Percentiles rank a stretch among this genome's conserved stretches.
Evolutionary conservation across 2,888 invertebrate species (phyloP).

Genomic region (Aricia artaxerxes): DNA sequence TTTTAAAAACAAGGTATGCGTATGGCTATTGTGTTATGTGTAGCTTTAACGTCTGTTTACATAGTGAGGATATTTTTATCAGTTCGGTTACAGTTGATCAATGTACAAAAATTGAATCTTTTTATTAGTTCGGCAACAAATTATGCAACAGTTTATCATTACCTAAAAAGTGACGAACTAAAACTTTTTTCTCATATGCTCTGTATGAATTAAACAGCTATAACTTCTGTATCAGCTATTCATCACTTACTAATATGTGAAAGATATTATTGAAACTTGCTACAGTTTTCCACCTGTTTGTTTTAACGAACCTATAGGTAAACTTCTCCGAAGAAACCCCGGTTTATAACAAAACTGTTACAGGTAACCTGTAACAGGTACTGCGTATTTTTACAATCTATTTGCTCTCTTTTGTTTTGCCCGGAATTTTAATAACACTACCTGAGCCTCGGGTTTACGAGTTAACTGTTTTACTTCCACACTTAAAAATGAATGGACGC

Average conservation of each 20-base stretch:
- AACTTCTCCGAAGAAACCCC: background rate
- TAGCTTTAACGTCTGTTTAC: no score
- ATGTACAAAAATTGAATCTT: no score
- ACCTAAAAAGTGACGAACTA: no score
- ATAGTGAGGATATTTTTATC: no score
- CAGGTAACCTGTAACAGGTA: background rate
- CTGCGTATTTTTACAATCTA: background rate
- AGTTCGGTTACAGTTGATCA: no score
- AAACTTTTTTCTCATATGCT: background rate
- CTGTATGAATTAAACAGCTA: background rate
- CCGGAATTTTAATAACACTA: constrained; percentile 6
- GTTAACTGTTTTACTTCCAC: constrained; percentile 18
- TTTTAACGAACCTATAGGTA: background rate
- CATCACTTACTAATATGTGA: background rate
- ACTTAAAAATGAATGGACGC: background rate
- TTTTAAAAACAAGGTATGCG: no score
- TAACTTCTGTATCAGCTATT: background rate
- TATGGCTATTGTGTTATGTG: no score
- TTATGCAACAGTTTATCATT: no score
- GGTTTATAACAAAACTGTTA: background rate
- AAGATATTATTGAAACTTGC: background rate
- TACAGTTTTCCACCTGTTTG: background rate
- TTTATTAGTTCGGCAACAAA: no score
- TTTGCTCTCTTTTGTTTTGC: constrained; percentile 6
- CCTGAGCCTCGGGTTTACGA: constrained; percentile 3